A percentile compares a stretch with the other conserved stretches of the same genome.
Conservation (phyloP, 2,888 invertebrate genomes). For the Eilema caniola region DNA sequence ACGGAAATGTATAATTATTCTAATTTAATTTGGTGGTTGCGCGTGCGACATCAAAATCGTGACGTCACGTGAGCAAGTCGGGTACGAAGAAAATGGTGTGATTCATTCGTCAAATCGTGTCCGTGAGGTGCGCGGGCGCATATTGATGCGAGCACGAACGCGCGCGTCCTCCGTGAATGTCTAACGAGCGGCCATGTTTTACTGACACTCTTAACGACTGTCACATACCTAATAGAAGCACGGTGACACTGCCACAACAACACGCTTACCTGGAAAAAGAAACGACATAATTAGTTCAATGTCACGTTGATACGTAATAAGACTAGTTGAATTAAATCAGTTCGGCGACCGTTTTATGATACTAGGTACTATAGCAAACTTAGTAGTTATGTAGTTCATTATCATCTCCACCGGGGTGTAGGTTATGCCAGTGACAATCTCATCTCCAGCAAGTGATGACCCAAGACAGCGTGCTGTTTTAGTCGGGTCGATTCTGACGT, state of each 20-base stretch:
- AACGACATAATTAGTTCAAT: constrained; percentile 46
- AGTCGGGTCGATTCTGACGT: too few species aligned
- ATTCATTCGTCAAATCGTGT: constrained; percentile 81
- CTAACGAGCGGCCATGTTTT: constrained; percentile 70
- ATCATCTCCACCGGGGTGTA: too few species aligned
- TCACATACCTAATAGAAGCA: constrained; percentile 58
- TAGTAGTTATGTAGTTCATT: too few species aligned
- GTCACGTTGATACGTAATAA: constrained; percentile 24
- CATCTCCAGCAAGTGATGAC: too few species aligned
- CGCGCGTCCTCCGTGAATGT: constrained; percentile 68
- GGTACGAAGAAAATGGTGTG: constrained; percentile 73
- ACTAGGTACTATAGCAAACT: too few species aligned
- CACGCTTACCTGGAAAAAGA: constrained; percentile 67
- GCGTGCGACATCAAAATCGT: constrained; percentile 82
- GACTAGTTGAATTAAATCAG: not conserved
- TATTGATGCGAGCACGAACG: constrained; percentile 74
- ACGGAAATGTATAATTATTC: constrained; percentile 75
- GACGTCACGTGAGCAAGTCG: constrained; percentile 77
- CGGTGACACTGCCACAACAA: constrained; percentile 49
- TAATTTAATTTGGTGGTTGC: constrained; percentile 76
- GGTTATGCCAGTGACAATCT: too few species aligned
- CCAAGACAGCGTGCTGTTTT: too few species aligned
- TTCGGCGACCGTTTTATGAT: not conserved
- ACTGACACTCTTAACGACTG: constrained; percentile 66
- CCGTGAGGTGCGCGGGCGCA: constrained; percentile 81